Percentiles rank a stretch among this genome's conserved stretches.
Evolutionary conservation across 2,113 vertebrate species (phyloP).

Genomic region (Microtus richardsoni): DNA sequence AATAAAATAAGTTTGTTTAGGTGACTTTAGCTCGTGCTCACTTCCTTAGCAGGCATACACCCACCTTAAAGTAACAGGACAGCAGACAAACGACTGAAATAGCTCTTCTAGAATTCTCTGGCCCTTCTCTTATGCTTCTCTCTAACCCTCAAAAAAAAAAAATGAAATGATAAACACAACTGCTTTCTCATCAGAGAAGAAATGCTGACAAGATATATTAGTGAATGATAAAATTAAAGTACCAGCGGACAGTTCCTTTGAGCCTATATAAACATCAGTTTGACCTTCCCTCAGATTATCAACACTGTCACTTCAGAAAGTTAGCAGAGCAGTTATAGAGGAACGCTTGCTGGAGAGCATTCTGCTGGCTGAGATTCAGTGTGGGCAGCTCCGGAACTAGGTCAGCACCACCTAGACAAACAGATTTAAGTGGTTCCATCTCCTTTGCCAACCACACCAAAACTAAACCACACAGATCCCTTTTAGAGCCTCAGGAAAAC

Average conservation of each 20-base stretch:
- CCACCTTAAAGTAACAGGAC: conserved; percentile 5
- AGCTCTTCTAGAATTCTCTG: neutral
- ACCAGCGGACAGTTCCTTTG: neutral
- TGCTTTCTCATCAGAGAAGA: conserved; percentile 44
- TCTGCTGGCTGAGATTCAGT: neutral
- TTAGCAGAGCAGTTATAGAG: neutral
- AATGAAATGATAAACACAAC: neutral
- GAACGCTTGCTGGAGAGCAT: neutral
- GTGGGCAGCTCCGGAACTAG: neutral
- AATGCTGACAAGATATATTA: conserved; percentile 18
- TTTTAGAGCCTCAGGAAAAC: neutral
- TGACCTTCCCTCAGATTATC: neutral
- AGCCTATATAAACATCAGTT: neutral
- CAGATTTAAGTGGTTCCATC: neutral
- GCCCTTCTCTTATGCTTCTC: neutral
- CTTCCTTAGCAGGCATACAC: neutral
- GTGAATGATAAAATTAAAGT: conserved; percentile 13
- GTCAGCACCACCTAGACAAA: neutral
- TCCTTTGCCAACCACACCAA: neutral
- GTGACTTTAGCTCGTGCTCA: neutral
- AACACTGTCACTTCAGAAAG: conserved; percentile 5
- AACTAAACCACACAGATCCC: neutral
- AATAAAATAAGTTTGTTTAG: neutral
- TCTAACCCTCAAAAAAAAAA: neutral
- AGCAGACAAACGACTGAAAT: conserved; percentile 19